Conservation (phyloP, 92 coral and sea anemone genomes). For the Phymanthus crucifer region DNA sequence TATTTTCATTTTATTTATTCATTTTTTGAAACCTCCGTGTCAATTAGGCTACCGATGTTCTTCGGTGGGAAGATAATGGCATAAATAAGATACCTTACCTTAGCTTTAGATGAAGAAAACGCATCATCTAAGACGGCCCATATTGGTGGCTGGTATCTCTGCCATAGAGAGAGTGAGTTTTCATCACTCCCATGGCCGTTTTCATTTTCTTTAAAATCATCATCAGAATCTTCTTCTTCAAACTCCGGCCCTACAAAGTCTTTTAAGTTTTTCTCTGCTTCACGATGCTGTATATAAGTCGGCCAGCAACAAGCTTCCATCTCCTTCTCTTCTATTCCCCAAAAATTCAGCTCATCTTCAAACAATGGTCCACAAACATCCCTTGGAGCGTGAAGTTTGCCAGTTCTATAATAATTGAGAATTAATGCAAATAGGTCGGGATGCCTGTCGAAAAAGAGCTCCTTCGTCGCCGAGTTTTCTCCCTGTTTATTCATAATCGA, state of each 20-base stretch:
- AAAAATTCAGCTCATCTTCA: conserved; percentile 81
- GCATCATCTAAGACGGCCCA: conserved; percentile 93
- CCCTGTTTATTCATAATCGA: conserved; percentile 58
- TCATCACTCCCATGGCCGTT: conserved; percentile 17
- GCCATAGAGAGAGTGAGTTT: conserved; percentile 56
- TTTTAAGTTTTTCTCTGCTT: conserved; percentile 89
- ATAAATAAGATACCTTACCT: conserved; percentile 57
- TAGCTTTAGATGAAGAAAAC: conserved; percentile 77
- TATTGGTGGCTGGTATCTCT: conserved; percentile 55
- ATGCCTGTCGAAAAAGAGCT: conserved; percentile 90
- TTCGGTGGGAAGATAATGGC: too few species aligned
- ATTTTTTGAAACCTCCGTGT: too few species aligned
- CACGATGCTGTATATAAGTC: conserved; percentile 87
- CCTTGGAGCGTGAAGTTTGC: conserved; percentile 92
- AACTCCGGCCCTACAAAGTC: conserved; percentile 93
- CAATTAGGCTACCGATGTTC: too few species aligned
- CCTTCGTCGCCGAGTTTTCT: conserved; percentile 47
- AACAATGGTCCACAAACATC: conserved; percentile 95
- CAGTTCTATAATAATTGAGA: conserved; percentile 90
- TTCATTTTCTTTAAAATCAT: conserved; percentile 38
- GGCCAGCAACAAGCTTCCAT: conserved; percentile 99
- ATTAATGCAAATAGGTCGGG: conserved; percentile 86
- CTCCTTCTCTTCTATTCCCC: conserved; percentile 97
- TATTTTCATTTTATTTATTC: too few species aligned
- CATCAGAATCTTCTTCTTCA: conserved; percentile 80